Evolutionary conservation across 2,113 vertebrate species (phyloP), one percentile per base, ranked within the genome.

Genomic region (Odobenus rosmarus): DNA sequence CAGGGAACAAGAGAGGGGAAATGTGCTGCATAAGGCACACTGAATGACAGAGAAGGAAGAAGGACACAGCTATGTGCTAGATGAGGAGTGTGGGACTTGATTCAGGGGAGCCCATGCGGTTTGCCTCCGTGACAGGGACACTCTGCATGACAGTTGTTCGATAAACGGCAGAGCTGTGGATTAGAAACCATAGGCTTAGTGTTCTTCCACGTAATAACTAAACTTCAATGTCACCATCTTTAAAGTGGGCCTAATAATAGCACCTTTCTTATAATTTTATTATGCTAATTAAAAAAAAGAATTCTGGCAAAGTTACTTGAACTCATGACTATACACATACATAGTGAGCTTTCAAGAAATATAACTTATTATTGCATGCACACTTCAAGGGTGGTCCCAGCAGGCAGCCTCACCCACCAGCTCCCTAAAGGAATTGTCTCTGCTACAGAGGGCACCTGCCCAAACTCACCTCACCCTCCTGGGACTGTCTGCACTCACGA

Each of bases 41-140:
- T 21, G 49, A 59, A 57, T 13, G 13, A 28, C 15, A 13, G 11
- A 39, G 64, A n/a, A 31, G 42, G n/a, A 80, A 59, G 33, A 80
- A 59, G 26, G 31, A 49, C 5, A 6, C 1, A 7, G 0, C 15
- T 28, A 12, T 36, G 6, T 28, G 2, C 3, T 36, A 1, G 7
- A 6, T 33, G 13, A 67, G 46, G 26, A 33, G 2, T 1, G 0
- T 72, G 53, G 18, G 12, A 11, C 42, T 36, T 18, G 3, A 36
- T 55, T 8, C 24, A 57, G 62, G 64, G 5, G 39, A 53, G 12
- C 23, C 64, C 24, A 46, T 28, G 36, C 3, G 26, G 4, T 42
- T 85, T 26, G 11, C 39, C 67, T 79, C 16, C 36, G 31, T 39
- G 23, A 62, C 28, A 67, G 15, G 23, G 18, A 79, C 19, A 33